phyloP scores from a whole-genome alignment of 1,140 invertebrate genomes.

The Cotesia glomerata region DNA sequence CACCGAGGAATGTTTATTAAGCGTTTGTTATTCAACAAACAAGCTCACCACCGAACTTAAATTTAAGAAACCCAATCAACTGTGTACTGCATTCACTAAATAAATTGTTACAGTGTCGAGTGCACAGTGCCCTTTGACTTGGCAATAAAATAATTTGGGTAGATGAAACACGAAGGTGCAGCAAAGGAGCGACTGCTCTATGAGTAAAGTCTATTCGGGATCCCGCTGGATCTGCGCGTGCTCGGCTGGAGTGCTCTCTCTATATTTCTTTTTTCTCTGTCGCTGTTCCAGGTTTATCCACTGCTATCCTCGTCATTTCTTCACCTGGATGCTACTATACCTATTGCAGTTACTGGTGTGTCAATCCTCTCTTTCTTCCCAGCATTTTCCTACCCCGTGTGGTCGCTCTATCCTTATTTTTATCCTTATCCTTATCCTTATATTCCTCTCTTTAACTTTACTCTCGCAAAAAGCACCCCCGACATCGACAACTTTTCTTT shows the following conservation, averaged over 20 bases:
- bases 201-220: slow-evolving; percentile 42
- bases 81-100: background rate
- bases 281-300: background rate
- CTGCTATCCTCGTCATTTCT: slow-evolving; percentile 26
- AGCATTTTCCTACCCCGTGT: slow-evolving; percentile 26
- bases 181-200: slow-evolving; percentile 49
- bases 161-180: slow-evolving; percentile 45
- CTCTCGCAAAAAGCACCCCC: background rate
- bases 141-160: slow-evolving; percentile 43
- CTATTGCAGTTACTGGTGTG: background rate
- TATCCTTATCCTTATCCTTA: slow-evolving; percentile 8
- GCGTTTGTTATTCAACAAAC: background rate
- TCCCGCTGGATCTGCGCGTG: slow-evolving; percentile 3
- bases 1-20: background rate
- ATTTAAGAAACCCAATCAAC: too few relatives aligned
- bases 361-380: background rate
- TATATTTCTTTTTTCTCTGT: slow-evolving; percentile 21
- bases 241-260: slow-evolving; percentile 18
- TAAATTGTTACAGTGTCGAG: background rate
- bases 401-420: background rate
- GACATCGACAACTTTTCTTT: too few relatives aligned
- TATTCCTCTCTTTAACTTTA: slow-evolving; percentile 2
- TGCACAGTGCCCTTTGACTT: background rate
- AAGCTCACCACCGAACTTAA: background rate
- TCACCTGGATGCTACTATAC: slow-evolving; percentile 13